Evolutionary conservation across 37 sponge, comb jelly and placozoan genomes (phyloP).

Genomic region (Amphimedon queenslandica): DNA sequence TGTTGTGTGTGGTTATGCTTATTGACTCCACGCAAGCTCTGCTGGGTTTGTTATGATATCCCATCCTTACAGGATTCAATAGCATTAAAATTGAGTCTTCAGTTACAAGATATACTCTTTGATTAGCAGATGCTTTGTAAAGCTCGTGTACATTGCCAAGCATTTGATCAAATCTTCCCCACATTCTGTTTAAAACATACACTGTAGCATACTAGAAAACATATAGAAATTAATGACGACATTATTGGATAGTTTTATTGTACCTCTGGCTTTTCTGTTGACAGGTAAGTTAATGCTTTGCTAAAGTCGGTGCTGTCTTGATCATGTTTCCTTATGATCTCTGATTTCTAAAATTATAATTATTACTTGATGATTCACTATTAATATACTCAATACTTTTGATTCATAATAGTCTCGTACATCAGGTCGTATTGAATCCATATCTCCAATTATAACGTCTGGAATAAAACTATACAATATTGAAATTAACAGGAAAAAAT

Average conservation of each 20-base stretch:
- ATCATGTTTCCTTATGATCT: constrained; percentile 17
- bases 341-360: constrained; percentile 32
- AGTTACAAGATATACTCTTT: constrained; percentile 63
- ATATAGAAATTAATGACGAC: neutral
- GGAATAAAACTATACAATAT: constrained; percentile 50
- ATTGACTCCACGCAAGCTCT: too few relatives aligned
- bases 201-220: constrained; percentile 12
- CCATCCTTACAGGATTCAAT: constrained; percentile 56
- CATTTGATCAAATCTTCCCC: constrained; percentile 84
- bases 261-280: neutral
- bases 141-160: constrained; percentile 73
- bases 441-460: constrained; percentile 78
- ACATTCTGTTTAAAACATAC: constrained; percentile 33
- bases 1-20: too few relatives aligned
- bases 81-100: constrained; percentile 63
- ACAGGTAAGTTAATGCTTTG: constrained; percentile 35
- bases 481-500: too few relatives aligned
- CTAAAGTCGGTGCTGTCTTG: constrained; percentile 70
- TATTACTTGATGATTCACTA: neutral
- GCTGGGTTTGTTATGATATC: too few relatives aligned
- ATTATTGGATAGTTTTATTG: neutral
- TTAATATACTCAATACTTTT: constrained; percentile 12
- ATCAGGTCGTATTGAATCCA: constrained; percentile 74
- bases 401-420: constrained; percentile 59
- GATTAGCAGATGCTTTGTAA: constrained; percentile 9